These are phyloP conservation scores for Sciurus niger DNA, from an alignment of 2,113 vertebrate species.

Conservation along the genomic window DNA sequence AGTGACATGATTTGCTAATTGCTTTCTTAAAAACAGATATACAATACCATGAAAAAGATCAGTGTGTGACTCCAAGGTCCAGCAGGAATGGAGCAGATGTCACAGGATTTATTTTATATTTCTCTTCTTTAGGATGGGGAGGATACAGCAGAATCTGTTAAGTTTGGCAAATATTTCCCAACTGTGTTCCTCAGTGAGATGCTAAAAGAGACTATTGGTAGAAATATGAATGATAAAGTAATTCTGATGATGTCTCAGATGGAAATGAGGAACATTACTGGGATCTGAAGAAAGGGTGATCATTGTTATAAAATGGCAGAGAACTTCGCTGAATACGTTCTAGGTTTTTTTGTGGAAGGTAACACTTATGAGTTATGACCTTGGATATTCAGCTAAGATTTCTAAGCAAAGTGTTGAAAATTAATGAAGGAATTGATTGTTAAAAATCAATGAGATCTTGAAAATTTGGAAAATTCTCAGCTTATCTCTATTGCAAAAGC, in stretches of 20 bases:
- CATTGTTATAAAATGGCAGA: not conserved
- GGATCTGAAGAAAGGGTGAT: not conserved
- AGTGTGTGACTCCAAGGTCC: not conserved
- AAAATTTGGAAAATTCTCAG: not conserved
- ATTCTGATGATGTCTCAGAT: not conserved
- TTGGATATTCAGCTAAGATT: not conserved
- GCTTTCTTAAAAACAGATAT: constrained; percentile 11
- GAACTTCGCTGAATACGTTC: not conserved
- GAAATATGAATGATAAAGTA: not conserved
- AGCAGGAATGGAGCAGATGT: not conserved
- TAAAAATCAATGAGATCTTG: not conserved
- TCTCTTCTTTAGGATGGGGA: not conserved
- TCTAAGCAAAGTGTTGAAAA: not conserved
- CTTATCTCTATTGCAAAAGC: not conserved
- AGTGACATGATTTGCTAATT: not conserved
- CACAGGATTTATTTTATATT: not conserved
- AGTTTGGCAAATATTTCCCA: not conserved
- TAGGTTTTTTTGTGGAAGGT: not conserved
- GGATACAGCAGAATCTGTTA: not conserved
- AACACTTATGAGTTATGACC: not conserved
- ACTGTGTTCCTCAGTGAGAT: not conserved
- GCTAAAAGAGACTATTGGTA: not conserved
- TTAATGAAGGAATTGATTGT: not conserved
- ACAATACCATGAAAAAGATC: constrained; percentile 3
- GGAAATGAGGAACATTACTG: not conserved